Conservation (phyloP, 1,140 invertebrate species). For the Drosophila pseudoobscura region DNA sequence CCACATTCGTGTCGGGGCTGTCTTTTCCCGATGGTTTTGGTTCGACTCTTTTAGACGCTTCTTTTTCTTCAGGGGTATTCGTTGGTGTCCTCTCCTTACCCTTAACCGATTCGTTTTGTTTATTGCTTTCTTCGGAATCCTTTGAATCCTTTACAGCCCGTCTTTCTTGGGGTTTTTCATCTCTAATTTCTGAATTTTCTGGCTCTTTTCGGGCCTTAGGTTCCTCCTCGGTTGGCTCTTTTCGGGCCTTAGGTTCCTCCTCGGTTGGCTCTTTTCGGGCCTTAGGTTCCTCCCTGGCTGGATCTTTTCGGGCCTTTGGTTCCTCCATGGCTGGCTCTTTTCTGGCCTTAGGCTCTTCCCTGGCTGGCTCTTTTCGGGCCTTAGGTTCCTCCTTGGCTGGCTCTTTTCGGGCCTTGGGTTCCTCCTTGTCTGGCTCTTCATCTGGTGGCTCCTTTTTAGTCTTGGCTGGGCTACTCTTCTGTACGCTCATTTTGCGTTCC, state of each 20-base stretch:
- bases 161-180: no score
- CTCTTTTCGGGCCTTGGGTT: not conserved
- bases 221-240: no score
- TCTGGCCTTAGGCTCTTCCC: no score
- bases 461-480: slow-evolving; percentile 63
- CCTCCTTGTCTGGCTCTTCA: slow-evolving; percentile 7
- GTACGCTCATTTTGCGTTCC: slow-evolving; percentile 65
- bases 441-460: slow-evolving; percentile 74
- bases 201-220: no score
- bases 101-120: not conserved
- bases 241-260: no score
- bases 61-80: not conserved
- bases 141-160: not conserved
- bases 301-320: not conserved
- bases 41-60: not conserved
- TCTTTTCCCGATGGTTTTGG: not conserved
- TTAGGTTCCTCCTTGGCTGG: not conserved
- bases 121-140: slow-evolving; percentile 9
- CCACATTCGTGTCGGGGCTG: not conserved
- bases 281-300: not conserved
- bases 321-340: no score
- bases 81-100: not conserved
- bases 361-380: no score
- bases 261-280: no score
- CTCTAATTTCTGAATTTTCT: not conserved